phyloP scores from a whole-genome alignment of 2,888 invertebrate genomes.

The Chrysolina oricalcia region DNA sequence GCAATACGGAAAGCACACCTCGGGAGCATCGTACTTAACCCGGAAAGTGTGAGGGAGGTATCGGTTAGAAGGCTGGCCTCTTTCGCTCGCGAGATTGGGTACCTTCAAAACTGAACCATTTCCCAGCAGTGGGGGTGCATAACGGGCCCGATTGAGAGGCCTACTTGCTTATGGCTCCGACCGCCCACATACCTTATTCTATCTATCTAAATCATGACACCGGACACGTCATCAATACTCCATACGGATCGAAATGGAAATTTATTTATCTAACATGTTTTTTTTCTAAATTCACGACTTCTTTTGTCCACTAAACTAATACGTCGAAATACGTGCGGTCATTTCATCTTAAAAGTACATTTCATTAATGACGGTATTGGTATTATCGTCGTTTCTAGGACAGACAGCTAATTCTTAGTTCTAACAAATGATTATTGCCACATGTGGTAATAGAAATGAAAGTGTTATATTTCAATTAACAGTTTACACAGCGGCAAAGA shows the following conservation, averaged over 20 bases:
- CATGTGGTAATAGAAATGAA: slow-evolving; percentile 32
- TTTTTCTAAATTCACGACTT: not conserved
- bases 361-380: not conserved
- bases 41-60: too few relatives aligned
- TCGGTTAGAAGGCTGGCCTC: too few relatives aligned
- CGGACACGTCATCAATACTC: not conserved
- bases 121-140: too few relatives aligned
- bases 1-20: too few relatives aligned
- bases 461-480: slow-evolving; percentile 37
- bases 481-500: slow-evolving; percentile 37
- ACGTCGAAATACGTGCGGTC: not conserved
- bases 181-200: too few relatives aligned
- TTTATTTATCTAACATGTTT: not conserved
- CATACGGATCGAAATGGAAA: not conserved
- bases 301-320: not conserved
- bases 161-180: too few relatives aligned
- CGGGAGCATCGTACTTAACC: too few relatives aligned
- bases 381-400: slow-evolving; percentile 17
- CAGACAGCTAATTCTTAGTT: slow-evolving; percentile 27
- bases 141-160: too few relatives aligned
- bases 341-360: not conserved
- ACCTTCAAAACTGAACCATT: too few relatives aligned
- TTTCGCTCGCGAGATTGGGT: too few relatives aligned
- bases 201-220: too few relatives aligned
- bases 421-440: slow-evolving; percentile 31